Evolutionary conservation across 2,888 invertebrate genomes (phyloP).

Genomic region (Rotaria macrura): DNA sequence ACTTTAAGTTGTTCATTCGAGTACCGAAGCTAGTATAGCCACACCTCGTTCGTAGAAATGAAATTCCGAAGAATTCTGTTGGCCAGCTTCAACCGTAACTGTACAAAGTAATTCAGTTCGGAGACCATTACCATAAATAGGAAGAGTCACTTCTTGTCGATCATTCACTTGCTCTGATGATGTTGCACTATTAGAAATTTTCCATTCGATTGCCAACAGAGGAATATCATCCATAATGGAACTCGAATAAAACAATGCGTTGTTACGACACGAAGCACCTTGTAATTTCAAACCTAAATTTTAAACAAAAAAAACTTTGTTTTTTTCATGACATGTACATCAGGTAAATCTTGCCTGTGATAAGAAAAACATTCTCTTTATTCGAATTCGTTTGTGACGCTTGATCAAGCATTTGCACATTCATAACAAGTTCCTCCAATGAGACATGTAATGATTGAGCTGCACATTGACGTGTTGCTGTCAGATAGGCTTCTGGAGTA

Average conservation of each 20-base stretch:
- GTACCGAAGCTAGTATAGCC: constrained; percentile 76
- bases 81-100: constrained; percentile 77
- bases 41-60: constrained; percentile 92
- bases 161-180: background rate
- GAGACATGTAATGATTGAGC: constrained; percentile 70
- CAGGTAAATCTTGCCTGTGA: constrained; percentile 37
- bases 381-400: constrained; percentile 21
- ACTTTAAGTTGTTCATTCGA: constrained; percentile 37
- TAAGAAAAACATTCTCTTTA: constrained; percentile 37
- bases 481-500: constrained; percentile 96
- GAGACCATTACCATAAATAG: constrained; percentile 91
- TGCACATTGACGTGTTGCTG: constrained; percentile 93
- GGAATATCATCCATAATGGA: constrained; percentile 89
- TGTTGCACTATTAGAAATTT: constrained; percentile 52
- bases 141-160: constrained; percentile 61
- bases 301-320: background rate
- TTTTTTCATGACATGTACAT: background rate
- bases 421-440: constrained; percentile 82
- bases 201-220: constrained; percentile 77
- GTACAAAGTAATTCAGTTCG: constrained; percentile 86
- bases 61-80: constrained; percentile 69
- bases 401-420: constrained; percentile 54
- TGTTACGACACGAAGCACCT: constrained; percentile 84
- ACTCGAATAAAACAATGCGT: constrained; percentile 75
- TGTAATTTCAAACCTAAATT: constrained; percentile 74